These are phyloP conservation scores for Gnathonemus echidnorhynchus DNA, from an alignment of 2,113 vertebrate genomes.

Conservation along the genomic window DNA sequence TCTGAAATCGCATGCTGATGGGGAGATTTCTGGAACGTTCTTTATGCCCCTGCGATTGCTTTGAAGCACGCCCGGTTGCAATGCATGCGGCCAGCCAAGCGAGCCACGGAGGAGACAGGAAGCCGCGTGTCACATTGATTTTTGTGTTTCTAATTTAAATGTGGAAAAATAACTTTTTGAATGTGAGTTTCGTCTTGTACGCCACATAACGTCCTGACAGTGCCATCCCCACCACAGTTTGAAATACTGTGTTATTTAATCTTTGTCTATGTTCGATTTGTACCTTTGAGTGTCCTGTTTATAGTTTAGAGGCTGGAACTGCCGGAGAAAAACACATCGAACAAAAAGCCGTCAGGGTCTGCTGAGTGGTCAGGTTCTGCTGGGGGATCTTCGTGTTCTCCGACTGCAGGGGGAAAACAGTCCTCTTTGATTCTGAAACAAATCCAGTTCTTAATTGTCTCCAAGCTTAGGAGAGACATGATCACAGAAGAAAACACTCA, in stretches of 20 bases:
- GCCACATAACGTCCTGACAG: not conserved
- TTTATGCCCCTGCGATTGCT: not conserved
- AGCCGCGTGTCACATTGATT: not conserved
- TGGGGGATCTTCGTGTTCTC: slow-evolving; percentile 10
- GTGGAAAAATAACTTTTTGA: not conserved
- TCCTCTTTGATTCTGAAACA: slow-evolving; percentile 3
- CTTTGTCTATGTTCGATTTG: not conserved
- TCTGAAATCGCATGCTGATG: not conserved
- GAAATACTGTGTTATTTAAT: not conserved
- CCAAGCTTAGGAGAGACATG: not conserved
- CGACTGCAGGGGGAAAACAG: not conserved
- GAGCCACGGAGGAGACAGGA: not conserved
- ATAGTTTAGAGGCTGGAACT: not conserved
- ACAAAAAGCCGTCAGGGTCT: not conserved
- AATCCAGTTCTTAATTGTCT: slow-evolving; percentile 15
- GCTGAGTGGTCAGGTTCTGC: not conserved
- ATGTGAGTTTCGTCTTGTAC: not conserved
- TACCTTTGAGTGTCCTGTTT: not conserved
- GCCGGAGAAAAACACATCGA: not conserved
- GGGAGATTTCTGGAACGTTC: not conserved
- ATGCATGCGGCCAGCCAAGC: not conserved
- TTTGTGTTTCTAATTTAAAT: not conserved
- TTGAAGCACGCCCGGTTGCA: not conserved
- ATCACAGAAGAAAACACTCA: slow-evolving; percentile 3
- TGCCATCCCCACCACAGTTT: not conserved